phyloP scores from a whole-genome alignment of 37 sponge, comb jelly and placozoan genomes.

The Geodia barretti region DNA sequence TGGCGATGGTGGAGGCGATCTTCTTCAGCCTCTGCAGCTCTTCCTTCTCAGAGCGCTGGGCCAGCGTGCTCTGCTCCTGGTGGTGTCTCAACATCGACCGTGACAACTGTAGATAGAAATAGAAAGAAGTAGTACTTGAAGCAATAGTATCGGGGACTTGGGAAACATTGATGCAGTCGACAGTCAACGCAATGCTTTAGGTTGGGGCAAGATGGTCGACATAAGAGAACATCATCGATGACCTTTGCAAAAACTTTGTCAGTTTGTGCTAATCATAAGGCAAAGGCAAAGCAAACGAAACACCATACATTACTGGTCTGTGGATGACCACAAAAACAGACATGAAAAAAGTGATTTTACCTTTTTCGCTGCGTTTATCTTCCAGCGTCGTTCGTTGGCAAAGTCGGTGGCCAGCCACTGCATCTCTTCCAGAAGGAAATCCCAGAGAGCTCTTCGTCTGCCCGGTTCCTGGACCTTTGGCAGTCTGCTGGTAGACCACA shows the following conservation, averaged over 20 bases:
- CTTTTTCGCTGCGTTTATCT: slow-evolving; percentile 82
- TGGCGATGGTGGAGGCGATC: slow-evolving; percentile 90
- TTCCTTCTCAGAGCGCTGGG: slow-evolving; percentile 67
- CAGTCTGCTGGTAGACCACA: slow-evolving; percentile 93
- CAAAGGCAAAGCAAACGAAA: not conserved
- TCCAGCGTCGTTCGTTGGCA: slow-evolving; percentile 93
- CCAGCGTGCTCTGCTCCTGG: slow-evolving; percentile 65
- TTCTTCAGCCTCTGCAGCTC: slow-evolving; percentile 75
- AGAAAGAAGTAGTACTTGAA: too few relatives aligned
- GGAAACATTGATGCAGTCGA: too few relatives aligned
- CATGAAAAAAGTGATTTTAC: slow-evolving; percentile 45
- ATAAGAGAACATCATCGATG: too few relatives aligned
- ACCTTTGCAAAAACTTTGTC: too few relatives aligned
- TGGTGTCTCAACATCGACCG: slow-evolving; percentile 74
- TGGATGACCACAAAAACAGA: not conserved
- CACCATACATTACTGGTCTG: not conserved
- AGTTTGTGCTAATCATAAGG: too few relatives aligned
- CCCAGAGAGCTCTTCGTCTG: slow-evolving; percentile 84
- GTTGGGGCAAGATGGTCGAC: too few relatives aligned
- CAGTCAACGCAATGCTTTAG: too few relatives aligned
- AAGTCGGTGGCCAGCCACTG: slow-evolving; percentile 97
- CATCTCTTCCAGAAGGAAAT: slow-evolving; percentile 98
- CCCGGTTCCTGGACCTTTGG: slow-evolving; percentile 92
- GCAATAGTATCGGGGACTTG: too few relatives aligned
- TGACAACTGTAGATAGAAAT: slow-evolving; percentile 44